Conservation (phyloP, 1,140 invertebrate species). For the Brachionus calyciflorus region DNA sequence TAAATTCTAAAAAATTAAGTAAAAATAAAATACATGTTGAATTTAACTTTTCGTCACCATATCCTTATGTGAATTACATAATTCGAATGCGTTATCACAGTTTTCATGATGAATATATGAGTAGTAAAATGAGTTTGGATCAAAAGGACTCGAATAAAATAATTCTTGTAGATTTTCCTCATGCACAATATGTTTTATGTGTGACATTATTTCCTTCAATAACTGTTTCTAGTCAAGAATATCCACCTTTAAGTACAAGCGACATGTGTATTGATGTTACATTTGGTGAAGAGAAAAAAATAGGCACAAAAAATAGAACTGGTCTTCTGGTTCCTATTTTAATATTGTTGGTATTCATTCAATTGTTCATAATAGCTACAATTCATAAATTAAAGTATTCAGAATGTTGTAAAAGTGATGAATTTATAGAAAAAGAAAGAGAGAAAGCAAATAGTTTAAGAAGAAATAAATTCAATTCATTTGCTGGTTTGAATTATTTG, state of each 20-base stretch:
- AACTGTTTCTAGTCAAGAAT: constrained; percentile 17
- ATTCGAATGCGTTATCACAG: constrained; percentile 17
- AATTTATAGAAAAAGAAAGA: background rate
- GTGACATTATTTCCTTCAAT: constrained; percentile 25
- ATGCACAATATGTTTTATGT: background rate
- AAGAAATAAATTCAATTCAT: constrained; percentile 1
- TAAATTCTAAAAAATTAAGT: background rate
- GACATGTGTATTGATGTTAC: constrained; percentile 22
- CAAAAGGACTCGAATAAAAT: background rate
- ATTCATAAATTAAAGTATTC: background rate
- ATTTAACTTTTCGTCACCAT: background rate
- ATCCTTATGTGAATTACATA: background rate
- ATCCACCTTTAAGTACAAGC: constrained; percentile 24
- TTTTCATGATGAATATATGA: background rate
- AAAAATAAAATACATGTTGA: background rate
- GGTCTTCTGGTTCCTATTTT: background rate
- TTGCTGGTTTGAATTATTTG: constrained; percentile 12
- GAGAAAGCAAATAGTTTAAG: background rate
- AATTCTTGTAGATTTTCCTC: background rate
- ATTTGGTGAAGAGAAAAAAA: background rate
- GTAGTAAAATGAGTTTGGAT: background rate
- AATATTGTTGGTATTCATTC: background rate
- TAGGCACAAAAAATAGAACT: constrained; percentile 1
- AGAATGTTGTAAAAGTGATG: background rate
- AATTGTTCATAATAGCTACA: background rate